These are phyloP conservation scores for Gobio occitaniae DNA, from an alignment of 2,797 vertebrate species.

Conservation along the genomic window DNA sequence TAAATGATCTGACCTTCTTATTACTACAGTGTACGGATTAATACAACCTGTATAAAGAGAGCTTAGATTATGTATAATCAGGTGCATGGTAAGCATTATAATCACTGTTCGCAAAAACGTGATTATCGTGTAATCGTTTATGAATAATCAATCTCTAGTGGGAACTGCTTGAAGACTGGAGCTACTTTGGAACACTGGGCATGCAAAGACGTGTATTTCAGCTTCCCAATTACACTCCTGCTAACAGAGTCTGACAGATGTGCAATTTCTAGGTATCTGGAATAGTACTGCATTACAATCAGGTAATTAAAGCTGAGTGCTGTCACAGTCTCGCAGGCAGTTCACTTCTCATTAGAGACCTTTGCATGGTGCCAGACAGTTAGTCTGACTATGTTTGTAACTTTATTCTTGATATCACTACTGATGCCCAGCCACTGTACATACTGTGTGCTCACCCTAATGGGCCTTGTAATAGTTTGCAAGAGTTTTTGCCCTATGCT, in stretches of 20 bases:
- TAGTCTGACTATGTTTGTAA: slow-evolving; percentile 20
- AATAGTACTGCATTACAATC: slow-evolving; percentile 48
- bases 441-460: slow-evolving; percentile 14
- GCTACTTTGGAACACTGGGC: neutral
- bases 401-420: slow-evolving; percentile 36
- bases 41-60: neutral
- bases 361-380: slow-evolving; percentile 32
- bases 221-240: neutral
- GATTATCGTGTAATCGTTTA: neutral
- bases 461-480: slow-evolving; percentile 7
- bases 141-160: neutral
- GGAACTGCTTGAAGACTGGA: neutral
- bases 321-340: slow-evolving; percentile 13
- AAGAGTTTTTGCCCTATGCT: slow-evolving; percentile 16
- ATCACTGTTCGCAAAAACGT: neutral
- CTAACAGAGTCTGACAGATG: slow-evolving; percentile 30
- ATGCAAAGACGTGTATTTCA: slow-evolving; percentile 8
- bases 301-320: slow-evolving; percentile 36
- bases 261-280: slow-evolving; percentile 19
- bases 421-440: slow-evolving; percentile 10
- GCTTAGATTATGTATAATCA: neutral
- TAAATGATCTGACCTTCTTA: neutral
- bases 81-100: neutral
- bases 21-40: neutral
- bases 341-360: slow-evolving; percentile 34